Percentiles rank a stretch among this genome's conserved stretches.
Conservation (phyloP, 2,888 invertebrate species). For the Mesorhabditis sp. region DNA sequence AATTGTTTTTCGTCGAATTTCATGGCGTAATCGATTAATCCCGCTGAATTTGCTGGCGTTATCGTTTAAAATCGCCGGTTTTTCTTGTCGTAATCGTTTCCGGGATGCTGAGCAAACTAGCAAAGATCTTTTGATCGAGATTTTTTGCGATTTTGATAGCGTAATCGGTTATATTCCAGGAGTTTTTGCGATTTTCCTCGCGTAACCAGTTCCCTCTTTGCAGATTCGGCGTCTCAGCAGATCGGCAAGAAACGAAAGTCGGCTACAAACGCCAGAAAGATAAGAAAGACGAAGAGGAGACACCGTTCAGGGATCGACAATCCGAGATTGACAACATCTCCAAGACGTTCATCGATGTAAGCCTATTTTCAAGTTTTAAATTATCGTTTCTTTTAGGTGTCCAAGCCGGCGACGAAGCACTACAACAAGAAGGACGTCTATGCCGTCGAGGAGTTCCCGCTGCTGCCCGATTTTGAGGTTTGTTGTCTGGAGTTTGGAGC, state of each 20-base stretch:
- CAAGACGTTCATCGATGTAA: conserved; percentile 89
- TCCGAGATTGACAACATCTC: conserved; percentile 95
- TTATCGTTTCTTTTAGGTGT: conserved; percentile 18
- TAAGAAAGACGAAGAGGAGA: conserved; percentile 67
- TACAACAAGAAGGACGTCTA: conserved; percentile 92
- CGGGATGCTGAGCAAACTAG: neutral
- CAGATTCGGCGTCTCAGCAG: conserved; percentile 60
- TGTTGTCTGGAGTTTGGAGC: conserved; percentile 10
- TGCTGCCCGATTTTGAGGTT: conserved; percentile 88
- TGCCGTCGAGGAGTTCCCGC: conserved; percentile 79
- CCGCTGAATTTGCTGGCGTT: no score
- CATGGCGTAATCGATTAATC: no score
- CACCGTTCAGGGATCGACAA: conserved; percentile 89
- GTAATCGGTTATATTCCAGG: no score
- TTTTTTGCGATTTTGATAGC: no score
- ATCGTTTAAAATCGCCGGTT: neutral
- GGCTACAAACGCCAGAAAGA: conserved; percentile 92
- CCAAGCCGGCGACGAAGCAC: conserved; percentile 72
- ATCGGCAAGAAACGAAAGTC: conserved; percentile 85
- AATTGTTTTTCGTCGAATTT: no score
- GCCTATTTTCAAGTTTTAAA: conserved; percentile 14
- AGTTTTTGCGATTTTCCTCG: no score
- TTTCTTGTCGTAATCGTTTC: no score
- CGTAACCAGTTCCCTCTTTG: no score
- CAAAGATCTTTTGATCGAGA: neutral